phyloP scores from a whole-genome alignment of 1,140 invertebrate genomes.

The Psix sp. region DNA sequence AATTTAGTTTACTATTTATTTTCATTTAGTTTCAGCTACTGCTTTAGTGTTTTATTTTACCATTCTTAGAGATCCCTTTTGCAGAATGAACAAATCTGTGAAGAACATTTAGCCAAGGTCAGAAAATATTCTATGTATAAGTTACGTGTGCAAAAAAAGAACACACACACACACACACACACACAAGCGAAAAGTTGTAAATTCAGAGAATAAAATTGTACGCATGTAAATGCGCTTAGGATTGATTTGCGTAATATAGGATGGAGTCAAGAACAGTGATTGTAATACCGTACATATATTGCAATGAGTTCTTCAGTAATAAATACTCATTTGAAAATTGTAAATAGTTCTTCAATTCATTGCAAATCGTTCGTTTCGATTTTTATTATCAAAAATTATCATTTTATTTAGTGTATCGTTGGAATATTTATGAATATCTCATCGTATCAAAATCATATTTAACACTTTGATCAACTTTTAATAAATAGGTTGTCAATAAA shows the following conservation, averaged over 20 bases:
- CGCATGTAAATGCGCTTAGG: slow-evolving; percentile 1
- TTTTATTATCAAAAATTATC: no score
- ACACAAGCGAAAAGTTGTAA: slow-evolving; percentile 22
- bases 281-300: slow-evolving; percentile 19
- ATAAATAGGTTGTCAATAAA: no score
- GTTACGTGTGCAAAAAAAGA: not conserved
- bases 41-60: slow-evolving; percentile 6
- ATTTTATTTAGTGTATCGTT: no score
- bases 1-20: slow-evolving; percentile 21
- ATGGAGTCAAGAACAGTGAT: slow-evolving; percentile 6
- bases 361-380: no score
- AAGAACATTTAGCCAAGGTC: slow-evolving; percentile 28
- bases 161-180: slow-evolving; percentile 2
- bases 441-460: no score
- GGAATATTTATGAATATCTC: no score
- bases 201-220: slow-evolving; percentile 8
- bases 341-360: no score
- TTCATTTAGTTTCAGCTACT: not conserved
- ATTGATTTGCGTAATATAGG: slow-evolving; percentile 11
- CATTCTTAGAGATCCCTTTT: slow-evolving; percentile 34
- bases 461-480: no score
- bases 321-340: no score
- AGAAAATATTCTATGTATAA: slow-evolving; percentile 40
- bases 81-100: slow-evolving; percentile 21
- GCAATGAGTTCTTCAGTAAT: no score